phyloP scores from a whole-genome alignment of 37 sponge, comb jelly and placozoan genomes.

The Mnemiopsis leidyi region DNA sequence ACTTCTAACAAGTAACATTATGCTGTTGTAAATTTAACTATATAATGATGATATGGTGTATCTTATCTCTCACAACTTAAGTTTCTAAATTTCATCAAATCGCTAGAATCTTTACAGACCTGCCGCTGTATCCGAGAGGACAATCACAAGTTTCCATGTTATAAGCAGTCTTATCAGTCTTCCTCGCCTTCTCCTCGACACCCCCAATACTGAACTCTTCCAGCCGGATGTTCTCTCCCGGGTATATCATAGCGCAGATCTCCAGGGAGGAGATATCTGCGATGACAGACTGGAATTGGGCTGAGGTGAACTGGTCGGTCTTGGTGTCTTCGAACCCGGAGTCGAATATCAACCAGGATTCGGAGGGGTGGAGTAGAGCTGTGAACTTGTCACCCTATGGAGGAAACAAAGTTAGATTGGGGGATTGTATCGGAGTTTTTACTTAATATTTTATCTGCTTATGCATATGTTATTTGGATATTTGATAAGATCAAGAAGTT shows the following conservation, averaged over 20 bases:
- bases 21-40: too few relatives aligned
- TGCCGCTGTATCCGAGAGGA: slow-evolving; percentile 74
- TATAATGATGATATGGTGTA: too few relatives aligned
- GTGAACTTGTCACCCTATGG: slow-evolving; percentile 58
- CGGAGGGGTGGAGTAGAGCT: background rate
- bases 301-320: background rate
- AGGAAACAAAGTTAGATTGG: too few relatives aligned
- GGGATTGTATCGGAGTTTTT: too few relatives aligned
- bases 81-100: too few relatives aligned
- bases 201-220: slow-evolving; percentile 58
- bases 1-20: too few relatives aligned
- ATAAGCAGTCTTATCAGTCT: background rate
- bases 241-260: background rate
- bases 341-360: slow-evolving; percentile 26
- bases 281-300: slow-evolving; percentile 19
- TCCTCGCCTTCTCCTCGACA: background rate
- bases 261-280: background rate
- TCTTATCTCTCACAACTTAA: too few relatives aligned
- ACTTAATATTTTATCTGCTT: too few relatives aligned
- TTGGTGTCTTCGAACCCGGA: background rate
- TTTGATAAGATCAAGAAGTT: too few relatives aligned
- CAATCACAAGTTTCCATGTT: slow-evolving; percentile 70
- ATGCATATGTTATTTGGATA: too few relatives aligned
- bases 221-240: background rate
- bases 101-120: background rate